phyloP scores from a whole-genome alignment of 2,888 invertebrate species.

The Rhabditoides inermis region DNA sequence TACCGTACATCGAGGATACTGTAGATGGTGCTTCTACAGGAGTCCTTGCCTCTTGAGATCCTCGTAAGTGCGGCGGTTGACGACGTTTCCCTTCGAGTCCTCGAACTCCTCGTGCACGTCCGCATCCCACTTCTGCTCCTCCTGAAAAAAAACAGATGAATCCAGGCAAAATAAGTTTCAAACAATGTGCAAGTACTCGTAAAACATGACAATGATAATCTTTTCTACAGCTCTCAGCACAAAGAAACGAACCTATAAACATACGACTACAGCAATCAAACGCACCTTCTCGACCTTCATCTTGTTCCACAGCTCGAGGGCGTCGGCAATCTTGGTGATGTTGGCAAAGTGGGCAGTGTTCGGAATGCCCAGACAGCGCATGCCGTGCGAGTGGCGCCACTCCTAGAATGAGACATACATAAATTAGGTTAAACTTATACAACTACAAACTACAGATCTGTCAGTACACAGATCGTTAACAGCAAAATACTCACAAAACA shows the following conservation, averaged over 20 bases:
- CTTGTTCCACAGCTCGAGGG: slow-evolving; percentile 82
- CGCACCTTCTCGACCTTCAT: slow-evolving; percentile 85
- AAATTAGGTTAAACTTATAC: background rate
- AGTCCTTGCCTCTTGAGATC: slow-evolving; percentile 96
- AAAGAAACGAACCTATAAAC: background rate
- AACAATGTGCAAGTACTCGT: background rate
- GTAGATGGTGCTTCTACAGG: slow-evolving; percentile 59
- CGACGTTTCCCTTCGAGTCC: slow-evolving; percentile 95
- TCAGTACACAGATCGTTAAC: no score
- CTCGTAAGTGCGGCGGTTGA: slow-evolving; percentile 93
- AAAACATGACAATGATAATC: background rate
- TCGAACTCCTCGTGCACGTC: slow-evolving; percentile 79
- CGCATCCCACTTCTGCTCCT: background rate
- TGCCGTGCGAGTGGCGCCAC: slow-evolving; percentile 72
- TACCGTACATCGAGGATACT: no score
- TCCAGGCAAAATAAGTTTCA: background rate
- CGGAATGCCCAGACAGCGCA: slow-evolving; percentile 96
- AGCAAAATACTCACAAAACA: no score
- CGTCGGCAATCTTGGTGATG: slow-evolving; percentile 69
- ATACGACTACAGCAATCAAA: slow-evolving; percentile 7
- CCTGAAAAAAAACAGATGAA: background rate
- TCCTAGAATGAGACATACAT: slow-evolving; percentile 55
- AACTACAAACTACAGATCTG: no score
- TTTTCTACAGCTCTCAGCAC: background rate
- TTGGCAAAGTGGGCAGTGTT: slow-evolving; percentile 99